Evolutionary conservation across 2,113 vertebrate genomes (phyloP), one percentile per base, ranked within the genome.

Genomic region (Cinclus cinclus): DNA sequence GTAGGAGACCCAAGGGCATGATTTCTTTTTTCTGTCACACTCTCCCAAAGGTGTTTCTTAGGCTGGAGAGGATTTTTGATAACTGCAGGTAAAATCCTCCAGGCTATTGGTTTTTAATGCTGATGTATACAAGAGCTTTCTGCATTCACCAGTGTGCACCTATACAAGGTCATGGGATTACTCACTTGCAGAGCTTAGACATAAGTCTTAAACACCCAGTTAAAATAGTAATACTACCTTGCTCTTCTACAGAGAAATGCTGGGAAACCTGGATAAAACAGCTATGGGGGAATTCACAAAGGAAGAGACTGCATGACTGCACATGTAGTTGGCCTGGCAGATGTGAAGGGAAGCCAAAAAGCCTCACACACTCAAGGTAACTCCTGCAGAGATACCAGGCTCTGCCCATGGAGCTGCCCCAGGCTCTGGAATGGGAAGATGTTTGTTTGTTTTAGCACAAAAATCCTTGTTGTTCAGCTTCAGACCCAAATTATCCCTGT

Each of bases 1-100:
- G 90, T 16, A 60, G 28, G 83, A 89, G 80, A 86, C 73, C 78
- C 92, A 71, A 92, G 89, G 91, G 83, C 71, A 83, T 17, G 37
- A 42, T 30, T 53, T 77, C 70, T 56, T 76, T 67, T 65, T 62
- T 39, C 65, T 85, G 35, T 76, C 64, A 62, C 69, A 39, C 47
- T 68, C 75, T 83, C 41, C 78, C 53, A 65, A 70, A 68, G 25
- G 56, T 70, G 27, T 50, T 17, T 70, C 70, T 82, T 89, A 94
- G n/a, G 13, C 42, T 0, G 0, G 65, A 70, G 70, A 64, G 87
- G 62, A 85, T 55, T 85, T 80, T 50, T 11, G n/a, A 21, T 74
- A 87, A 83, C 24, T 65, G 37, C 74, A 85, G 90, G 86, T 91
- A 22, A 93, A 44, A 19, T 63, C 39, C 44, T 83, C 53, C 22